Conservation (phyloP, 2,113 vertebrate species). For the Hippocampus abdominalis region DNA sequence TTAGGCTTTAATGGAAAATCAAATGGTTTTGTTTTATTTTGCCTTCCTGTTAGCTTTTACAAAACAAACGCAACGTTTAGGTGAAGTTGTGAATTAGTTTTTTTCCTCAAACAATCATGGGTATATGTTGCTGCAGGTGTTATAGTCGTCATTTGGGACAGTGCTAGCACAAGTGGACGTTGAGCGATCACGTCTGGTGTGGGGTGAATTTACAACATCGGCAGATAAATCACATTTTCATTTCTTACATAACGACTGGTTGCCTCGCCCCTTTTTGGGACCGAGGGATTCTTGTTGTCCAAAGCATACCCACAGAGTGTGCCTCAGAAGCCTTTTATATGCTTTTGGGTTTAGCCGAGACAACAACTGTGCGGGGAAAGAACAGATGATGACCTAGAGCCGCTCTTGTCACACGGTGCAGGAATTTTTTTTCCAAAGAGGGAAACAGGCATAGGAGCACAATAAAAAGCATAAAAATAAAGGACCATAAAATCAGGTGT, state of each 20-base stretch:
- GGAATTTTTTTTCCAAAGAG: too few species aligned
- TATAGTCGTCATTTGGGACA: constrained; percentile 25
- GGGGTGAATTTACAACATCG: constrained; percentile 62
- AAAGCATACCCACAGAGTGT: constrained; percentile 60
- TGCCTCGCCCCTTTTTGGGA: constrained; percentile 52
- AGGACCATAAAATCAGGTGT: neutral
- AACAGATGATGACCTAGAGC: constrained; percentile 1
- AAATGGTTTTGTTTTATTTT: neutral
- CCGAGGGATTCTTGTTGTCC: constrained; percentile 66
- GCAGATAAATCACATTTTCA: constrained; percentile 66
- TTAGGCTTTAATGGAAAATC: neutral
- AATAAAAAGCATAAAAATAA: constrained; percentile 29
- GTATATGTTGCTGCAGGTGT: neutral
- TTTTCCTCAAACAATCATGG: neutral
- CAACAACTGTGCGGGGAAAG: constrained; percentile 28
- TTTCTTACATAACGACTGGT: constrained; percentile 60
- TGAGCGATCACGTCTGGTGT: constrained; percentile 43
- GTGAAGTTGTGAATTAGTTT: neutral
- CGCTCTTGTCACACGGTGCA: neutral
- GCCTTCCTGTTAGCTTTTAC: neutral
- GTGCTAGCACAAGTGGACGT: constrained; percentile 49
- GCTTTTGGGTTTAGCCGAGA: constrained; percentile 48
- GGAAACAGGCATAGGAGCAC: constrained; percentile 8
- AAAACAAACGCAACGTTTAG: neutral
- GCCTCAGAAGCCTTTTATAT: constrained; percentile 53